A percentile compares a stretch with the other conserved stretches of the same genome.
phyloP scores from a whole-genome alignment of 23 tunicate species.

The Phallusia fumigata region DNA sequence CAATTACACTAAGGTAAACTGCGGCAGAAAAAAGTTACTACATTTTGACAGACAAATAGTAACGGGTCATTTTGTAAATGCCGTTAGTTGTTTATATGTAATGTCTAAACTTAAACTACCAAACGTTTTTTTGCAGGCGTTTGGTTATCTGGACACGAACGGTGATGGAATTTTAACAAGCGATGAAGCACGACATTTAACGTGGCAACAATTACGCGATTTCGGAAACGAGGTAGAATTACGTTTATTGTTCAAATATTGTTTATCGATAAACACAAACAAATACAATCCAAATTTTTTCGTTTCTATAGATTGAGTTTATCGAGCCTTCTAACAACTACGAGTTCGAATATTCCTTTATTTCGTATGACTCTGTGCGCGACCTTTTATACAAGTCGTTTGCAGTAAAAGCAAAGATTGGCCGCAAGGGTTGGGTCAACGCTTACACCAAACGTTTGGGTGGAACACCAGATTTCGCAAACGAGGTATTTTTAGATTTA shows the following conservation, averaged over 20 bases:
- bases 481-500: conserved; percentile 6
- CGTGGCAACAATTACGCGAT: conserved; percentile 7
- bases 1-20: conserved; percentile 27
- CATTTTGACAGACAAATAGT: no score
- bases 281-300: not conserved
- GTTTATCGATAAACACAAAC: not conserved
- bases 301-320: conserved; percentile 34
- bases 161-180: conserved; percentile 24
- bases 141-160: conserved; percentile 15
- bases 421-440: conserved; percentile 20
- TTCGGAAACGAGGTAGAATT: conserved; percentile 23
- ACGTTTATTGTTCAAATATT: not conserved
- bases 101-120: no score
- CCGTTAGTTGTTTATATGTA: no score
- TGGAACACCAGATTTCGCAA: conserved; percentile 27
- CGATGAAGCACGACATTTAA: not conserved
- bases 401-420: not conserved
- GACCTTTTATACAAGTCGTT: not conserved
- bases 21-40: no score
- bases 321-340: conserved; percentile 62
- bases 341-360: conserved; percentile 61
- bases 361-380: conserved; percentile 30
- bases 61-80: no score
- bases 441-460: not conserved
- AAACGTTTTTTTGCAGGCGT: conserved; percentile 22